Evolutionary conservation across 2,113 vertebrate species (phyloP).

Genomic region (Sturnira hondurensis): DNA sequence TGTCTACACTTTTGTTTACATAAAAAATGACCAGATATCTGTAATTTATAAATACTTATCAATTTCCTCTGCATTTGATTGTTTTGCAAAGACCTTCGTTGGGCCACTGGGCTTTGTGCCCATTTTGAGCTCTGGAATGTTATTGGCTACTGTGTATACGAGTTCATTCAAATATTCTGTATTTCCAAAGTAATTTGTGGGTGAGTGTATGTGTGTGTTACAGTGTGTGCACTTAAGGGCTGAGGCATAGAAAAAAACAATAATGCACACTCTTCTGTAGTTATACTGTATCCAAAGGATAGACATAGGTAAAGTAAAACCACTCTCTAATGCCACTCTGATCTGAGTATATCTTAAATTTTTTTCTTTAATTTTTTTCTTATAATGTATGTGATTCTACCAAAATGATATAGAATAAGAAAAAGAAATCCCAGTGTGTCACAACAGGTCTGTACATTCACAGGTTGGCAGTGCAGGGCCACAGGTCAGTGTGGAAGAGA

Average conservation of each 20-base stretch:
- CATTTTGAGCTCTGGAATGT: not conserved
- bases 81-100: not conserved
- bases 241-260: not conserved
- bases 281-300: not conserved
- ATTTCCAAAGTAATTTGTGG: not conserved
- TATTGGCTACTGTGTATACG: not conserved
- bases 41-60: not conserved
- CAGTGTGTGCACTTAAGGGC: not conserved
- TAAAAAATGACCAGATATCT: not conserved
- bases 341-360: not conserved
- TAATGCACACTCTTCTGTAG: not conserved
- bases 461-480: not conserved
- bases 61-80: not conserved
- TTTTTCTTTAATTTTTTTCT: not conserved
- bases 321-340: not conserved
- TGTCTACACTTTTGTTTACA: not conserved
- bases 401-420: not conserved
- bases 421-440: not conserved
- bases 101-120: accelerated
- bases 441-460: not conserved
- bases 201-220: not conserved
- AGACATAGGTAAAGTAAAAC: not conserved
- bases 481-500: too few species aligned
- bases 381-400: not conserved
- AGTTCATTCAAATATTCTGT: not conserved